Conservation (phyloP, 2,113 vertebrate species). For the Poeciliopsis occidentalis region DNA sequence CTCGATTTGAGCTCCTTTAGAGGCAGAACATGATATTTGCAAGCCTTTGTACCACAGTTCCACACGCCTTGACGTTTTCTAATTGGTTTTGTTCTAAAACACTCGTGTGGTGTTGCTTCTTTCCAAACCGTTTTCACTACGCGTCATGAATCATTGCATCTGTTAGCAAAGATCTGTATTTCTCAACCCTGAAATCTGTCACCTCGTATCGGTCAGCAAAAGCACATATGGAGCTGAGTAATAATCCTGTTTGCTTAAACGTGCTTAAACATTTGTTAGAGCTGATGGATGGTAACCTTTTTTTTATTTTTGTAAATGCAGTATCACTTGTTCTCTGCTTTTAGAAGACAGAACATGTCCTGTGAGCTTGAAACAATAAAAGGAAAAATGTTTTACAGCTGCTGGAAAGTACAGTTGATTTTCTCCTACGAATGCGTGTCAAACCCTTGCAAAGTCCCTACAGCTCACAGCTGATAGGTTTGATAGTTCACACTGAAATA, state of each 20-base stretch:
- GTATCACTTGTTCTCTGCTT: constrained; percentile 7
- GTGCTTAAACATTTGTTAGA: constrained; percentile 15
- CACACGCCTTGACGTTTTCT: not conserved
- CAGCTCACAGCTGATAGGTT: not conserved
- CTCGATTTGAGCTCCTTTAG: not conserved
- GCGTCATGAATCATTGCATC: constrained; percentile 43
- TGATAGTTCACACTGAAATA: not conserved
- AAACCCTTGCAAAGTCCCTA: not conserved
- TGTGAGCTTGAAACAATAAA: not conserved
- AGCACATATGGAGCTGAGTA: constrained; percentile 56
- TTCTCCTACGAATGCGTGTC: not conserved
- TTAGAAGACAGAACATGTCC: not conserved
- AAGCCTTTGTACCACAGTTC: not conserved
- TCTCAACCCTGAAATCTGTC: constrained; percentile 17
- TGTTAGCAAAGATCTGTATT: constrained; percentile 7
- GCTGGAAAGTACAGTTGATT: not conserved
- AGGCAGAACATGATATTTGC: not conserved
- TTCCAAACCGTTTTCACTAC: constrained; percentile 10
- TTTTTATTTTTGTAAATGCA: not conserved
- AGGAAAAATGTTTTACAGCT: not conserved
- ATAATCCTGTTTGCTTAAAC: constrained; percentile 19
- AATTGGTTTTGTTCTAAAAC: not conserved
- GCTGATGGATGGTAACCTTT: not conserved
- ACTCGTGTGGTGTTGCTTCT: not conserved
- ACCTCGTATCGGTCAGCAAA: constrained; percentile 16